Conservation (phyloP, 2,113 vertebrate genomes). For the Cisticola juncidis region DNA sequence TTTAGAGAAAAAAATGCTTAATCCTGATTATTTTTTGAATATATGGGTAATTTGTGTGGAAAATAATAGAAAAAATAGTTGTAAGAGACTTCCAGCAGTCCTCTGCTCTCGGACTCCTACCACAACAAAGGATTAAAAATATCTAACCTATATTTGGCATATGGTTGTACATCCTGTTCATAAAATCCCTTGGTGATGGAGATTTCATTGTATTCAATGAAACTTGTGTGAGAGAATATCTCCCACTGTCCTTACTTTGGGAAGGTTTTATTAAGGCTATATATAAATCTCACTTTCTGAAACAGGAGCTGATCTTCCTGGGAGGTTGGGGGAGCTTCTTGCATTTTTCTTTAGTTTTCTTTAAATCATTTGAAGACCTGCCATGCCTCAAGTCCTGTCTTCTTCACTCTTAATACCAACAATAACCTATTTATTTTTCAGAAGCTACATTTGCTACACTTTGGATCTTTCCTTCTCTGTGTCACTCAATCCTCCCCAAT, state of each 20-base stretch:
- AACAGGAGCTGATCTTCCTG: neutral
- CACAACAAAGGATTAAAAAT: conserved; percentile 1
- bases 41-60: neutral
- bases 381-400: neutral
- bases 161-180: neutral
- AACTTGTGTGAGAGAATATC: neutral
- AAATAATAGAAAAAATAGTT: neutral
- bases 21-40: neutral
- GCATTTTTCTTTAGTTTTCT: neutral
- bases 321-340: neutral
- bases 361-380: neutral
- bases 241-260: neutral
- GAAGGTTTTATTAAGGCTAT: neutral
- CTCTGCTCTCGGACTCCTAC: neutral
- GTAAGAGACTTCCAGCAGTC: neutral
- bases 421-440: neutral
- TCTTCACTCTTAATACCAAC: neutral
- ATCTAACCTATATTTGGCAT: neutral
- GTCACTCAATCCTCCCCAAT: accelerated
- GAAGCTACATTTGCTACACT: neutral
- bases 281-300: neutral
- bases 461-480: neutral
- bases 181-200: neutral
- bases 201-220: neutral
- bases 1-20: neutral